Percentiles rank a stretch among this genome's conserved stretches.
These are phyloP conservation scores for cat (Felis catus) DNA, from an alignment of 2,113 vertebrate genomes.

Conservation along the genomic window DNA sequence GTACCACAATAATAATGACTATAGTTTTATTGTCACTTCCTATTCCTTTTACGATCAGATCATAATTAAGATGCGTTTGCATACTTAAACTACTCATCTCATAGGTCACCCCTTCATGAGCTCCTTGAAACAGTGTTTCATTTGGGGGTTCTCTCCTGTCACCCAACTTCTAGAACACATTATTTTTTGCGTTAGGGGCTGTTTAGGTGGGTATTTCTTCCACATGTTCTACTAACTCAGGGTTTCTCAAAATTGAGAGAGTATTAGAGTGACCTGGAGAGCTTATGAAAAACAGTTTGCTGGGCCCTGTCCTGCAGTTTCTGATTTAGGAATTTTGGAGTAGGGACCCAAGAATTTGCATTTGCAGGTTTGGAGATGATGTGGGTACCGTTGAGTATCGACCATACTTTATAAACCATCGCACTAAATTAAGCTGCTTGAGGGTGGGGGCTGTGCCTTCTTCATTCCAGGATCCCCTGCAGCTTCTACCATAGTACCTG, in stretches of 20 bases:
- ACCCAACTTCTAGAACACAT: background rate
- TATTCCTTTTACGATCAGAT: background rate
- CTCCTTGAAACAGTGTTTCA: background rate
- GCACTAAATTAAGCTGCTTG: background rate
- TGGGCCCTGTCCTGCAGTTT: background rate
- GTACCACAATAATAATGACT: background rate
- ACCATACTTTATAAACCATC: background rate
- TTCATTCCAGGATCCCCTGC: background rate
- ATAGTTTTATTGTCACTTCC: background rate
- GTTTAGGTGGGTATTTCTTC: background rate
- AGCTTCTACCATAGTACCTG: background rate
- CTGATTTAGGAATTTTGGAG: background rate
- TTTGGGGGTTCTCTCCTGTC: background rate
- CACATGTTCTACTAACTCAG: background rate
- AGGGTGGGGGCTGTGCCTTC: background rate
- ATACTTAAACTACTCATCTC: background rate
- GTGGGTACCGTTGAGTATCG: background rate
- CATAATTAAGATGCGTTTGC: background rate
- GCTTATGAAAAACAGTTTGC: background rate
- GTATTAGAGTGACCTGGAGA: background rate
- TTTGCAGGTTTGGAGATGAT: background rate
- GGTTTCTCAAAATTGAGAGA: background rate
- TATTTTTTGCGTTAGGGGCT: background rate
- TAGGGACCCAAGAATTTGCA: background rate
- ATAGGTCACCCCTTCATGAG: background rate